Conservation (phyloP, 2,113 vertebrate species). For the Oryzias curvinotus region DNA sequence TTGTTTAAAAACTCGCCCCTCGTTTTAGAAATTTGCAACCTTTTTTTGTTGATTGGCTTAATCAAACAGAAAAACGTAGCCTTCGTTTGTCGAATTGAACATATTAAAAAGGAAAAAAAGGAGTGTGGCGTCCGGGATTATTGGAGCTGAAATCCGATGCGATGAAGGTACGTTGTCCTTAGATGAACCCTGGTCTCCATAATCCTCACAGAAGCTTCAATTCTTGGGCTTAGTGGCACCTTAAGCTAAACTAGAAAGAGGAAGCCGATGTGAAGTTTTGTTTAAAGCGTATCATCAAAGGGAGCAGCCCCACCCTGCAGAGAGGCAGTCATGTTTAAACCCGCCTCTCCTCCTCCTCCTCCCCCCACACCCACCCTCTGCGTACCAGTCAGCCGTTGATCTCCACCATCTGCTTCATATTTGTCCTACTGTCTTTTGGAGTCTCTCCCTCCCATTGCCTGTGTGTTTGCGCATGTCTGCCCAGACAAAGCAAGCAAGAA, state of each 20-base stretch:
- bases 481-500: background rate
- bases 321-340: conserved; percentile 23
- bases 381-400: conserved; percentile 35
- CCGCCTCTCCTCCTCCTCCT: background rate
- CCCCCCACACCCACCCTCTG: conserved; percentile 16
- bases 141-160: too few relatives aligned
- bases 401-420: conserved; percentile 52
- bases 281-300: too few relatives aligned
- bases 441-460: conserved; percentile 16
- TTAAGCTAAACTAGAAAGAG: background rate
- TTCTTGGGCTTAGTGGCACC: background rate
- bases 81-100: too few relatives aligned
- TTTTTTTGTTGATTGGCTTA: too few relatives aligned
- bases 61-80: too few relatives aligned
- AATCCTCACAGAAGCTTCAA: too few relatives aligned
- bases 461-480: conserved; percentile 8
- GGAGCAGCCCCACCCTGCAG: conserved; percentile 9
- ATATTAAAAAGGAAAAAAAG: too few relatives aligned
- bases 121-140: too few relatives aligned
- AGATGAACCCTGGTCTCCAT: too few relatives aligned
- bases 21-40: too few relatives aligned
- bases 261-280: conserved; percentile 3
- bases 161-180: too few relatives aligned
- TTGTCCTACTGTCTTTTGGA: conserved; percentile 4
- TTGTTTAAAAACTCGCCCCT: too few relatives aligned